Base-by-base conservation (phyloP, 2,888 invertebrate genomes). In the Epirrhoe tristata region DNA sequence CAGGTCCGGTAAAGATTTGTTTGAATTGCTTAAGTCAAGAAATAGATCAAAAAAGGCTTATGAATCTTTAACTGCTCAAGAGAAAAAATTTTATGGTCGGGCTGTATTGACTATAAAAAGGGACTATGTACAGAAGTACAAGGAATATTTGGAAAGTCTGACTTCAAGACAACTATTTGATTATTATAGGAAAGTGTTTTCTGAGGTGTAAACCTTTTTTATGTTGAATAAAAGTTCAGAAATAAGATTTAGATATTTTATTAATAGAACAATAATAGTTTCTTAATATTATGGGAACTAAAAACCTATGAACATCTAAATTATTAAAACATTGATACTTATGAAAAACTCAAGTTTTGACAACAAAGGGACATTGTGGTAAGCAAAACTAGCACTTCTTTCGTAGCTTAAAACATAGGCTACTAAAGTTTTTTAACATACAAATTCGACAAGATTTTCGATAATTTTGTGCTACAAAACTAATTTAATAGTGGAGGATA, bases 1-100 rank as follows among this genome's bases (percentile, higher is more conserved):
- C 82, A 92, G 91, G 63, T 76, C 74, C 62, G 82, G 81, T n/a
- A 80, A 77, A 71, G 87, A 91, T 53, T 76, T 92, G 32, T 92
- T 81, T 80, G 71, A 79, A 55, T 74, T 87, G 65, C 67, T 89
- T 7, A 78, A 81, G 16, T 6, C 43, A 58, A 68, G 54, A 31
- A 64, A 62, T 50, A 58, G 64, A 48, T 14, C 4, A 0, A 54
- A 14, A 12, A 65, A 54, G 31, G 0, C 51, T 7, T 65, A 68
- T 52, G 64, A 51, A 43, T 43, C 51, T 31, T 71, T 92, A 70
- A 57, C 81, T 56, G 48, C 2, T 16, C 39, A 32, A 64, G 81
- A 88, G 70, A 90, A 83, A 73, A 71, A 43, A 5, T 75, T 76
- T 58, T 92, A 90, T 67, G 77, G 73, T 54, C 74, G 67, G 54